A percentile compares a stretch with the other conserved stretches of the same genome.
These are phyloP conservation scores for Hemibagrus wyckioides DNA, from an alignment of 2,113 vertebrate species.

Conservation along the genomic window DNA sequence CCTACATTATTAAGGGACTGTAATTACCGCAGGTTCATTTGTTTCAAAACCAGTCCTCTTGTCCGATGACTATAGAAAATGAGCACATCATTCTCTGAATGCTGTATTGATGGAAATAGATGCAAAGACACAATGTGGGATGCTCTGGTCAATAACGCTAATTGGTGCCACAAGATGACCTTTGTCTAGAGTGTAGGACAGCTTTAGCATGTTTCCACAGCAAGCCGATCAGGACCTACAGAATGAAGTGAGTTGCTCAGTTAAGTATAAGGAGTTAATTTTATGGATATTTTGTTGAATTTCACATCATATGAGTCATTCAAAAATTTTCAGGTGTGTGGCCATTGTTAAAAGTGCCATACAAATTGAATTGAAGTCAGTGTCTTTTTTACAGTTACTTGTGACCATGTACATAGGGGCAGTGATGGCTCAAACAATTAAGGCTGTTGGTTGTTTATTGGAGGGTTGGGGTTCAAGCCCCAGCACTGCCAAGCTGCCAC, in stretches of 20 bases:
- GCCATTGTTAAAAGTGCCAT: too few species aligned
- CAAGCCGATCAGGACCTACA: background rate
- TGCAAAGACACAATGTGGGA: background rate
- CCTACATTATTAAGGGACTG: background rate
- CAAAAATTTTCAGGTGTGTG: background rate
- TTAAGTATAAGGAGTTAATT: background rate
- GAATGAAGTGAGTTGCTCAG: background rate
- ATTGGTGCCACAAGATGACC: conserved; percentile 13
- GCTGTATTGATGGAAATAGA: background rate
- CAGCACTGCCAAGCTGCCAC: too few species aligned
- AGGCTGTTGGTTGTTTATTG: too few species aligned
- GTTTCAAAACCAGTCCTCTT: background rate
- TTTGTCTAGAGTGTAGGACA: background rate
- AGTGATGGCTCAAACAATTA: too few species aligned
- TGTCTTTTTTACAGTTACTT: background rate
- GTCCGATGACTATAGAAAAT: background rate
- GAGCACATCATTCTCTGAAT: background rate
- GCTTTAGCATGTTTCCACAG: conserved; percentile 16
- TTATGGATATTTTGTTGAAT: background rate
- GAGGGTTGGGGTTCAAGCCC: too few species aligned
- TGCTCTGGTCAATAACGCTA: conserved; percentile 25
- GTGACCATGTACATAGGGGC: too few species aligned
- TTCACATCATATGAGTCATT: background rate
- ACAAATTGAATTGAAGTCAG: too few species aligned
- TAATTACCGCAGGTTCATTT: background rate